Evolutionary conservation across 1,140 invertebrate genomes (phyloP).

Genomic region (Pygmarrhopalites habei): DNA sequence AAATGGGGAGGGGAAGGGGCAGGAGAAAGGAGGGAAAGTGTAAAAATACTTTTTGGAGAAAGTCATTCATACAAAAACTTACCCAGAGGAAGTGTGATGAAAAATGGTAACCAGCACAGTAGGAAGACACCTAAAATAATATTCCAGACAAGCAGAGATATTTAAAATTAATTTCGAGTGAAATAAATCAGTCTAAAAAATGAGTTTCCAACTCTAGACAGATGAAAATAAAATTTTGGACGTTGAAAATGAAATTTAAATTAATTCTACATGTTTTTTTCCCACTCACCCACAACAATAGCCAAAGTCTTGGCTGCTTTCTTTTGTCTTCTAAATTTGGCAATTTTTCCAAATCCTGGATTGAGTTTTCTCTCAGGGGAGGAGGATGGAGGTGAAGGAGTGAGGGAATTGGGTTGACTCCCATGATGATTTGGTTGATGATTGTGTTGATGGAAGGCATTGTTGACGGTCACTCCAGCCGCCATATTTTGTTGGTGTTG

Average conservation of each 20-base stretch:
- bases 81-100: conserved; percentile 57
- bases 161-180: conserved; percentile 48
- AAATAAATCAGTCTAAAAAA: too few relatives aligned
- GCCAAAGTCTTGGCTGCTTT: conserved; percentile 91
- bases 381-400: conserved; percentile 37
- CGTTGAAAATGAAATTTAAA: too few relatives aligned
- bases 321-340: conserved; percentile 89
- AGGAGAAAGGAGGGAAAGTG: too few relatives aligned
- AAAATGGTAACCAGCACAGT: conserved; percentile 66
- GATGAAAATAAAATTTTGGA: too few relatives aligned
- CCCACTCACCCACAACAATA: conserved; percentile 65
- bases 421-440: conserved; percentile 18
- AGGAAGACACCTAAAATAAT: conserved; percentile 46
- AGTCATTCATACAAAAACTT: too few relatives aligned
- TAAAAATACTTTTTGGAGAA: too few relatives aligned
- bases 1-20: too few relatives aligned
- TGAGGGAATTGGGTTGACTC: conserved; percentile 33
- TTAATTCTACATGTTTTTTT: too few relatives aligned
- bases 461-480: neutral
- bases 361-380: conserved; percentile 40
- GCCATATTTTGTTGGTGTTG: neutral
- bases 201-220: too few relatives aligned
- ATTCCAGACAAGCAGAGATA: neutral
- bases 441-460: neutral
- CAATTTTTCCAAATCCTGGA: conserved; percentile 46